Conservation (phyloP, 2,113 vertebrate species). For the Callithrix jacchus region DNA sequence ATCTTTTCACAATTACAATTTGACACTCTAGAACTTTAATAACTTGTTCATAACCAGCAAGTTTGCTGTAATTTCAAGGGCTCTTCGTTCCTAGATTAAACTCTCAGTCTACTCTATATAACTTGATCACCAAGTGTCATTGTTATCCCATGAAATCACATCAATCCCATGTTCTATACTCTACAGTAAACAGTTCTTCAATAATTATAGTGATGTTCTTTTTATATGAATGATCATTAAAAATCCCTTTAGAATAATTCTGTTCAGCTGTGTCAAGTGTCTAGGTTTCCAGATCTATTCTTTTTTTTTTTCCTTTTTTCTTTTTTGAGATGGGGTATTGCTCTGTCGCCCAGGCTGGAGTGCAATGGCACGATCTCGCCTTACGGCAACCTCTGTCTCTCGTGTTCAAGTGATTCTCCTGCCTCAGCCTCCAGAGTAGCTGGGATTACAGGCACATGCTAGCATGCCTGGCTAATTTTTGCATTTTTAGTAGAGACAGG, state of each 20-base stretch:
- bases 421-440: too few relatives aligned
- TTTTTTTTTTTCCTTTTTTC: too few relatives aligned
- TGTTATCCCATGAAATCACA: neutral
- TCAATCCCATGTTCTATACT: neutral
- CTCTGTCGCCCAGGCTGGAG: too few relatives aligned
- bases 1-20: neutral
- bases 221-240: neutral
- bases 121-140: neutral
- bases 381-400: too few relatives aligned
- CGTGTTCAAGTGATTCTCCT: too few relatives aligned
- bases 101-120: neutral
- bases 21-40: neutral
- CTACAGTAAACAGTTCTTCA: neutral
- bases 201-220: neutral
- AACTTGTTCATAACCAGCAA: neutral
- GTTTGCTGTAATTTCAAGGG: neutral
- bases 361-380: too few relatives aligned
- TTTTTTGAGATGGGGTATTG: too few relatives aligned
- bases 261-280: neutral
- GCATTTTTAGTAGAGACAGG: too few relatives aligned
- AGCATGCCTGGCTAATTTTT: too few relatives aligned
- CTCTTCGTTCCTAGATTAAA: neutral
- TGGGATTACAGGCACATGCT: too few relatives aligned
- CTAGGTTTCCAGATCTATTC: neutral
- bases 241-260: conserved; percentile 4